Evolutionary conservation across 2,888 invertebrate species (phyloP).

Genomic region (Drosophila tripunctata): DNA sequence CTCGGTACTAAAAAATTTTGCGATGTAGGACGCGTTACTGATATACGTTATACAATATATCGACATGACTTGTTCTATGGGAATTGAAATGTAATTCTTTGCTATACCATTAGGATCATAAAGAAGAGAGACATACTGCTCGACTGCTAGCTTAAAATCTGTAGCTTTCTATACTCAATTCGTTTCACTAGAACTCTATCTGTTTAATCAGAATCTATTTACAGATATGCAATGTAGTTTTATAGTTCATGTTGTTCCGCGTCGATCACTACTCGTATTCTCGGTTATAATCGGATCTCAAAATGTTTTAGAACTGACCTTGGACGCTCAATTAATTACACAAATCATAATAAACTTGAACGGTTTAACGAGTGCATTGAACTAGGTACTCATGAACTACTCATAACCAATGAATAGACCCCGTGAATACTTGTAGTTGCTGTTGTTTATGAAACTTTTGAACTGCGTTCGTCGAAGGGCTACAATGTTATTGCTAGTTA

Average conservation of each 20-base stretch:
- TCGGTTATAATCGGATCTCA: conserved; percentile 4
- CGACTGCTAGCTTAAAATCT: too few relatives aligned
- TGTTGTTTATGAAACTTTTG: conserved; percentile 12
- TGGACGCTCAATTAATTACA: conserved; percentile 45
- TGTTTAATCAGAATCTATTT: not conserved
- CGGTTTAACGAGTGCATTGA: conserved; percentile 53
- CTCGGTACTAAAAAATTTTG: too few relatives aligned
- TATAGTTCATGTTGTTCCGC: not conserved
- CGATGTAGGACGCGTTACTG: too few relatives aligned
- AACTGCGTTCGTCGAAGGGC: conserved; percentile 22
- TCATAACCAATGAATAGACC: not conserved
- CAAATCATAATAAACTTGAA: conserved; percentile 63
- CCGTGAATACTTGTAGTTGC: conserved; percentile 1
- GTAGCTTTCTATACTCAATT: too few relatives aligned
- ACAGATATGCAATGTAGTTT: not conserved
- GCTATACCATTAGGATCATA: too few relatives aligned
- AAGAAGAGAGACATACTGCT: too few relatives aligned
- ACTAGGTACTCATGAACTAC: conserved; percentile 28
- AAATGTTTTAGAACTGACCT: conserved; percentile 37
- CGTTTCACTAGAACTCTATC: not conserved
- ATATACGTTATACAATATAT: too few relatives aligned
- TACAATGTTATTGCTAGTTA: not conserved
- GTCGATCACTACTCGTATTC: not conserved
- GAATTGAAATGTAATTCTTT: too few relatives aligned
- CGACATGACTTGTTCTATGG: too few relatives aligned